phyloP scores from a whole-genome alignment of 2,797 vertebrate species.

The Alectoris magna region DNA sequence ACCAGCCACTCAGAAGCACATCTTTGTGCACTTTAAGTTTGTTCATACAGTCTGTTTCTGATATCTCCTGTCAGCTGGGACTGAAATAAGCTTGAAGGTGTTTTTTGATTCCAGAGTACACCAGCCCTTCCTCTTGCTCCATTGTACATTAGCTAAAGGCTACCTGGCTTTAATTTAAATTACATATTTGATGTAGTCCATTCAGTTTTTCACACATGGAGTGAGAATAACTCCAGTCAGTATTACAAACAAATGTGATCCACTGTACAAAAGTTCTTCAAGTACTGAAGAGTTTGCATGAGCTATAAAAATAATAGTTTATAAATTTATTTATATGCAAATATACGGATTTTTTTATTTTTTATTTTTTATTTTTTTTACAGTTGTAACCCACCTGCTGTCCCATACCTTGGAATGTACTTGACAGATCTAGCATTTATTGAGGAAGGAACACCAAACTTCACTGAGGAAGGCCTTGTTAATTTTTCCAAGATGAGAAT shows the following conservation, averaged over 20 bases:
- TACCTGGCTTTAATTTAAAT: neutral
- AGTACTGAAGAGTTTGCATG: neutral
- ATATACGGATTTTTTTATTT: neutral
- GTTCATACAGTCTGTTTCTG: neutral
- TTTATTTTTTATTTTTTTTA: conserved; percentile 17
- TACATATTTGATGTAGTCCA: neutral
- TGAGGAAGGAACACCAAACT: conserved; percentile 96
- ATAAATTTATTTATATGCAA: neutral
- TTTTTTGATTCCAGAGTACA: neutral
- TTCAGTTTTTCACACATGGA: neutral
- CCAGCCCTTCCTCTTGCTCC: neutral
- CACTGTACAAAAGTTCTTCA: neutral
- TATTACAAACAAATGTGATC: neutral
- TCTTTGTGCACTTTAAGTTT: neutral
- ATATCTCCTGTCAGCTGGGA: neutral
- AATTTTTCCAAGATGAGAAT: conserved; percentile 99
- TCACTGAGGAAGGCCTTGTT: conserved; percentile 95
- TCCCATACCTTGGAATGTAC: conserved; percentile 98
- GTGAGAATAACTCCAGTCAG: neutral
- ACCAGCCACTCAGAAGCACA: neutral
- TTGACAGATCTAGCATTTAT: conserved; percentile 96
- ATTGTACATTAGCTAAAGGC: neutral
- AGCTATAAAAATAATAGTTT: neutral
- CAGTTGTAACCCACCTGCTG: conserved; percentile 95
- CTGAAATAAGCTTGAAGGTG: neutral